Evolutionary conservation across 2,113 vertebrate genomes (phyloP), one percentile per base, ranked within the genome.

Genomic region (Toxotes jaculatrix): DNA sequence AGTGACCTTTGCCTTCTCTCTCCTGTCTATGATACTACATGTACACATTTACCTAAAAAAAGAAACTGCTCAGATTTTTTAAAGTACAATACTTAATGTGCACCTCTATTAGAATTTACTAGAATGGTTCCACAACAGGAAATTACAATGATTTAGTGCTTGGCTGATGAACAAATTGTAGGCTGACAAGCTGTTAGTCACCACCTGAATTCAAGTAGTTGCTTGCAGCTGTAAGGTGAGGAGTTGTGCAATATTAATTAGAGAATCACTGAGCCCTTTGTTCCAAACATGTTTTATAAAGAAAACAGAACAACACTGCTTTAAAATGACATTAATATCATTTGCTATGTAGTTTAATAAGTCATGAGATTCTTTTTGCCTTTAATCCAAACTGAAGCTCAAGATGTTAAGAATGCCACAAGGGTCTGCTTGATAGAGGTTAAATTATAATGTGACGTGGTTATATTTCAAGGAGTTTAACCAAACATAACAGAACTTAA

Each of bases 221-320:
- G 27, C 82, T 68, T 73, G 74, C 27, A 62, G 34, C n/a, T 40
- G 34, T 40, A 36, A 62, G 19, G 66, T n/a, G 19, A 63, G 23
- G 4, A 38, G n/a, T 74, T 77, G 62, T 53, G 57, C 43, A 77
- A 70, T 74, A 74, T 47, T 65, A 69, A 74, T 65, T 17, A 45
- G 16, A 47, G 67, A 31, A 81, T 62, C 31, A 45, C 40, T 8
- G n/a, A 59, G 21, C 27, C 31, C 11, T 73, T 77, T 62, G 49
- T 63, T 67, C 31, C 36, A 36, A 38, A 60, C 49, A 63, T 21
- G 34, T 55, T 73, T 51, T 19, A 38, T 74, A 68, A 53, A 31
- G 17, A 11, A 60, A 65, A 47, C 51, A 42, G 9, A 32, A 21
- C 17, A 63, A 34, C 42, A 34, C 2, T 21, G 8, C 8, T 32